Evolutionary conservation across 2,113 vertebrate species (phyloP).

Genomic region (Butastur rufipennis): DNA sequence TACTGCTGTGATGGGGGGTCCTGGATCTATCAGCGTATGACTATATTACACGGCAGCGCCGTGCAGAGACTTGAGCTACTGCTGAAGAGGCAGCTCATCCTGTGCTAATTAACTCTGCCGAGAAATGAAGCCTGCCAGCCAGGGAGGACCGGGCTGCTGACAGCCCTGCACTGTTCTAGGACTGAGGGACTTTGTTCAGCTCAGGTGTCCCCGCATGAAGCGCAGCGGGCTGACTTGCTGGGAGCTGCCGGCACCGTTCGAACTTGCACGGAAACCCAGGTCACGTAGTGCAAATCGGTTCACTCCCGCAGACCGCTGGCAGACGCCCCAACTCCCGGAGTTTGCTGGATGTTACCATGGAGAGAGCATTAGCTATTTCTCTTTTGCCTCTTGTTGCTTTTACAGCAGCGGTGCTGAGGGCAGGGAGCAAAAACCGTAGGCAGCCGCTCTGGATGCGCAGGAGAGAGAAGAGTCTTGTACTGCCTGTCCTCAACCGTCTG

Average conservation of each 20-base stretch:
- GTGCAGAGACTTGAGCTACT: not conserved
- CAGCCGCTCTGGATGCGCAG: not conserved
- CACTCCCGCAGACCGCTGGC: not conserved
- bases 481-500: not conserved
- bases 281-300: not conserved
- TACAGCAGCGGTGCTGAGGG: not conserved
- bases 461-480: not conserved
- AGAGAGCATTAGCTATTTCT: not conserved
- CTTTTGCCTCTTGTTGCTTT: not conserved
- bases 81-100: not conserved
- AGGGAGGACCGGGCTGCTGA: not conserved
- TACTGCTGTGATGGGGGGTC: not conserved
- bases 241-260: not conserved
- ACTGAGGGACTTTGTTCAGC: not conserved
- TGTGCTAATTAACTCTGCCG: not conserved
- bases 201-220: not conserved
- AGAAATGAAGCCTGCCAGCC: not conserved
- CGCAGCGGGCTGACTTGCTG: not conserved
- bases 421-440: not conserved
- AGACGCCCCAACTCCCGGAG: not conserved
- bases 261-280: not conserved
- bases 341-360: not conserved
- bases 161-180: not conserved
- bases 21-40: rapidly evolving
- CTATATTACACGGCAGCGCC: not conserved